These are phyloP conservation scores for Dermatemys mawii DNA, from an alignment of 2,113 vertebrate species.

Conservation along the genomic window DNA sequence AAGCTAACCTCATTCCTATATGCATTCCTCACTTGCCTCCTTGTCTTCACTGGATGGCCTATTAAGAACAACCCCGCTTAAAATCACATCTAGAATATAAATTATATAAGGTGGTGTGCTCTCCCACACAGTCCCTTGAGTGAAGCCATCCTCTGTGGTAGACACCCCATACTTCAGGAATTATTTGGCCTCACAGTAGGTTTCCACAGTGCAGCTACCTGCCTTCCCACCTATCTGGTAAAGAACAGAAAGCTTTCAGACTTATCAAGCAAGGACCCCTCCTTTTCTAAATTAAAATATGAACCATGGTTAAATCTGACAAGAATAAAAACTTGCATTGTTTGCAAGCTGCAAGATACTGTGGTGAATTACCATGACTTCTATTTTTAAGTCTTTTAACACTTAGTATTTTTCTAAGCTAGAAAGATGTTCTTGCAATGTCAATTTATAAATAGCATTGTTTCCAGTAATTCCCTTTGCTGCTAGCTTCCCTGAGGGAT, in stretches of 20 bases:
- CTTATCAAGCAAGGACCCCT: background rate
- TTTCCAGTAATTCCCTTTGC: accelerated
- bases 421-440: background rate
- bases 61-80: background rate
- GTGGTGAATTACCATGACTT: background rate
- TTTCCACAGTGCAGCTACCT: background rate
- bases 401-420: background rate
- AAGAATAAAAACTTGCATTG: background rate
- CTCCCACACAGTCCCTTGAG: accelerated
- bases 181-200: accelerated
- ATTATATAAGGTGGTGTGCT: background rate
- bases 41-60: background rate
- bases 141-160: accelerated
- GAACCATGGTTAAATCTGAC: too few species aligned
- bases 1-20: background rate
- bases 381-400: background rate
- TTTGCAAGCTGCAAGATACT: background rate
- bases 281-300: background rate
- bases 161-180: background rate
- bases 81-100: background rate
- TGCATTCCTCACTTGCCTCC: background rate
- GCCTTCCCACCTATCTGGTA: background rate
- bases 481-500: accelerated
- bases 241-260: background rate
- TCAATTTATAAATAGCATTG: background rate